Evolutionary conservation across 2,888 invertebrate species (phyloP).

Genomic region (Piscicola geometra): DNA sequence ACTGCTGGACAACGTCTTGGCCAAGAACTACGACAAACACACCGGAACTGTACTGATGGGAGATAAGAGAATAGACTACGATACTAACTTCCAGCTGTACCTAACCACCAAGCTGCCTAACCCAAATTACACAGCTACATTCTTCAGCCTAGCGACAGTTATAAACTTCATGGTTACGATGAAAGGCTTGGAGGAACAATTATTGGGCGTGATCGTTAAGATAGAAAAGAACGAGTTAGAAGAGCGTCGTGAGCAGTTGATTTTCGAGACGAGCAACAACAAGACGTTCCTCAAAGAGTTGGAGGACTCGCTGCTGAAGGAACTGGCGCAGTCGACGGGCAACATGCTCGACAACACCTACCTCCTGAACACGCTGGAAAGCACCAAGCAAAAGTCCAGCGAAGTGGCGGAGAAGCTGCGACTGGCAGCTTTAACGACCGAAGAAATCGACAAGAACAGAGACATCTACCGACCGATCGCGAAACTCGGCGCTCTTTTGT

Average conservation of each 20-base stretch:
- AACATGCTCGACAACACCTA: conserved; percentile 90
- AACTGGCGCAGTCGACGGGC: conserved; percentile 78
- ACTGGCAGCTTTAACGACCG: conserved; percentile 70
- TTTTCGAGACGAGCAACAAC: conserved; percentile 78
- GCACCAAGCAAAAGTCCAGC: conserved; percentile 78
- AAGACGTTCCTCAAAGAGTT: conserved; percentile 75
- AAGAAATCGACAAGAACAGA: conserved; percentile 74
- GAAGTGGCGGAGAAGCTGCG: conserved; percentile 73
- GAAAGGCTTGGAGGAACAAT: conserved; percentile 81
- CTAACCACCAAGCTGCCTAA: conserved; percentile 83
- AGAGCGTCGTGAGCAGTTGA: conserved; percentile 75
- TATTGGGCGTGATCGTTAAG: conserved; percentile 80
- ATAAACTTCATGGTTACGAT: conserved; percentile 87
- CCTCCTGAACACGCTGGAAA: conserved; percentile 76
- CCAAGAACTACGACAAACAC: conserved; percentile 76
- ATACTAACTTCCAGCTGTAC: conserved; percentile 80
- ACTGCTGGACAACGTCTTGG: conserved; percentile 78
- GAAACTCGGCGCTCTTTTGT: conserved; percentile 78
- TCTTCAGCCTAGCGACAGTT: conserved; percentile 79
- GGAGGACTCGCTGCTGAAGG: conserved; percentile 77
- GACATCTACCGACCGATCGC: conserved; percentile 82
- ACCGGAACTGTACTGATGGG: conserved; percentile 78
- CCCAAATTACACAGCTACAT: conserved; percentile 77
- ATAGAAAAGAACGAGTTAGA: conserved; percentile 81
- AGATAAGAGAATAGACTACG: conserved; percentile 82